These are phyloP conservation scores for Whitmania pigra DNA, from an alignment of 1,140 invertebrate genomes.

Conservation along the genomic window DNA sequence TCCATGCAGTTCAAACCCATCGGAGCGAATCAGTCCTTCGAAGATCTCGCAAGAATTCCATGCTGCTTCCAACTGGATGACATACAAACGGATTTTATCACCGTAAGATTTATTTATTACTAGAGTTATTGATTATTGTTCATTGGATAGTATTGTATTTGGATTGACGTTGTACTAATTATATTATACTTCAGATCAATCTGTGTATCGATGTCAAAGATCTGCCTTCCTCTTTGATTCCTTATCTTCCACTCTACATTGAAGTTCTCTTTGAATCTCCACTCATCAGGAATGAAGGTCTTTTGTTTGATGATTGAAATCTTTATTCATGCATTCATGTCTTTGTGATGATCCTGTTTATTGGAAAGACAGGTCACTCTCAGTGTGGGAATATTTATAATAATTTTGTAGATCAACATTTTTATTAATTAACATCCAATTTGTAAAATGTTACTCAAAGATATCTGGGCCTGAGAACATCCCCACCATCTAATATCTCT, in stretches of 20 bases:
- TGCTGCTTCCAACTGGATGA: slow-evolving; percentile 63
- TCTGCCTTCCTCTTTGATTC: slow-evolving; percentile 49
- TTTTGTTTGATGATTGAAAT: slow-evolving; percentile 39
- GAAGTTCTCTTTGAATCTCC: slow-evolving; percentile 54
- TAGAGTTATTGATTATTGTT: slow-evolving; percentile 22
- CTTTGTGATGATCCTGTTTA: too few species aligned
- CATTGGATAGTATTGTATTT: slow-evolving; percentile 20
- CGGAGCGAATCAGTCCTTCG: slow-evolving; percentile 50
- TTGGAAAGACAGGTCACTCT: too few species aligned
- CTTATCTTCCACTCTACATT: slow-evolving; percentile 59
- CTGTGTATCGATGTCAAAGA: slow-evolving; percentile 57
- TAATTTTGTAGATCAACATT: background rate
- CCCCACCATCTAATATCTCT: too few species aligned
- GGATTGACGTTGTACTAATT: slow-evolving; percentile 17
- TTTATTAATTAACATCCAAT: background rate
- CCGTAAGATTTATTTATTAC: slow-evolving; percentile 46
- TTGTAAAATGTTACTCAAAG: slow-evolving; percentile 42
- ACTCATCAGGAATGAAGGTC: slow-evolving; percentile 43
- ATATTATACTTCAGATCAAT: slow-evolving; percentile 48
- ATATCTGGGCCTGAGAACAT: background rate
- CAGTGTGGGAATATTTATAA: too few species aligned
- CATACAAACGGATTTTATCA: slow-evolving; percentile 68
- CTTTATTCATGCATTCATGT: background rate
- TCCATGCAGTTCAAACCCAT: slow-evolving; percentile 20
- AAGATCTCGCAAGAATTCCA: slow-evolving; percentile 47